Evolutionary conservation across 2,113 vertebrate species (phyloP).

Genomic region (Mionectes macconnelli): DNA sequence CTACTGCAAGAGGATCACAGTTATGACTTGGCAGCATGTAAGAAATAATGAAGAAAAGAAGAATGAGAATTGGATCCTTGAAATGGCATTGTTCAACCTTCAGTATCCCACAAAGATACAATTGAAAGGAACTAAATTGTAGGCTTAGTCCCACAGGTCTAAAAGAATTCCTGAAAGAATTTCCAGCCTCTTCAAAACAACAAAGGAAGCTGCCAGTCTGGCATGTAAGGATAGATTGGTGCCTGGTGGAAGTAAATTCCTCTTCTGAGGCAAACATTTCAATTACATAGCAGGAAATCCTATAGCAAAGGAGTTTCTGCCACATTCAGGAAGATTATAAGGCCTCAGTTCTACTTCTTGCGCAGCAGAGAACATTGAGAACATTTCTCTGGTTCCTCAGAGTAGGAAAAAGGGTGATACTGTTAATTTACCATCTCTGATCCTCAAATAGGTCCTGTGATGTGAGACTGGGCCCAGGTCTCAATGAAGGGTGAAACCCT

Average conservation of each 20-base stretch:
- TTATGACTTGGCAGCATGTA: constrained; percentile 8
- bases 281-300: constrained; percentile 51
- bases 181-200: constrained; percentile 61
- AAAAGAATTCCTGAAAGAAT: constrained; percentile 65
- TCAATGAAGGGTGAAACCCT: not conserved
- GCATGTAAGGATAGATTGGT: constrained; percentile 61
- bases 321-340: not conserved
- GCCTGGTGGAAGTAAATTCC: constrained; percentile 60
- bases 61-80: constrained; percentile 15
- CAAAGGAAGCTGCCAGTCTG: constrained; percentile 66
- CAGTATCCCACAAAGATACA: constrained; percentile 58
- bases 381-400: not conserved
- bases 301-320: constrained; percentile 30
- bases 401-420: not conserved
- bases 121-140: constrained; percentile 44
- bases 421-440: not conserved
- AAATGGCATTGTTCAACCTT: constrained; percentile 50
- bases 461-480: not conserved
- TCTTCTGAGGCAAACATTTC: constrained; percentile 22
- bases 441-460: not conserved
- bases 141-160: constrained; percentile 51
- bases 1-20: constrained; percentile 13
- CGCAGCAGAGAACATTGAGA: not conserved
- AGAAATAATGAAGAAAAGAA: constrained; percentile 52
- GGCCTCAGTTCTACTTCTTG: not conserved